Evolutionary conservation across 2,113 vertebrate species (phyloP).

Genomic region (Neomonachus schauinslandi): DNA sequence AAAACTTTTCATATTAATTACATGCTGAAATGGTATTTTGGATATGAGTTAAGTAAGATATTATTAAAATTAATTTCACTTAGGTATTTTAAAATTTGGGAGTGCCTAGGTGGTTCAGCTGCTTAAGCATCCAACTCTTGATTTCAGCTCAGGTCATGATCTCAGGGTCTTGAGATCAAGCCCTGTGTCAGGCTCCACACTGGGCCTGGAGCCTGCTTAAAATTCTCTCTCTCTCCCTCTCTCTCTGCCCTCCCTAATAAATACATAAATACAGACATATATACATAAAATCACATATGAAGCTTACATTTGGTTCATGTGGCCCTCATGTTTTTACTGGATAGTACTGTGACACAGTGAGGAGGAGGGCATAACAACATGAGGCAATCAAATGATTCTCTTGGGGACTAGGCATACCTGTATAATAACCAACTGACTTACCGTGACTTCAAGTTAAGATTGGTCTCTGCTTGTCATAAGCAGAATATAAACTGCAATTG

Average conservation of each 20-base stretch:
- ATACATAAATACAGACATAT: neutral
- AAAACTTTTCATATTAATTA: neutral
- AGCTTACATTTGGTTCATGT: neutral
- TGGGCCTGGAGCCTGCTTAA: neutral
- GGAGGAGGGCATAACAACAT: neutral
- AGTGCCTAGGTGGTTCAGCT: neutral
- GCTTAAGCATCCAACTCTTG: neutral
- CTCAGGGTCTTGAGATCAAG: neutral
- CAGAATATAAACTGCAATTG: neutral
- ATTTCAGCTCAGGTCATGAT: neutral
- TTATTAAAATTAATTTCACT: slow-evolving; percentile 19
- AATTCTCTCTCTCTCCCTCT: neutral
- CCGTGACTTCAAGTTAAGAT: neutral
- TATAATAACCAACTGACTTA: neutral
- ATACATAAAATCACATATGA: neutral
- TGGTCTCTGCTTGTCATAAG: neutral
- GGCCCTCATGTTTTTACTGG: neutral
- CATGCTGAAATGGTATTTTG: neutral
- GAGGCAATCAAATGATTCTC: neutral
- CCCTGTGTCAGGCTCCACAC: neutral
- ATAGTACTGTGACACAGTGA: neutral
- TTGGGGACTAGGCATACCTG: neutral
- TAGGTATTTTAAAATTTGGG: neutral
- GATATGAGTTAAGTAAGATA: neutral
- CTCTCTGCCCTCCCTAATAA: neutral